These are phyloP conservation scores for Murina feae DNA, from an alignment of 2,113 vertebrate species.

Conservation along the genomic window DNA sequence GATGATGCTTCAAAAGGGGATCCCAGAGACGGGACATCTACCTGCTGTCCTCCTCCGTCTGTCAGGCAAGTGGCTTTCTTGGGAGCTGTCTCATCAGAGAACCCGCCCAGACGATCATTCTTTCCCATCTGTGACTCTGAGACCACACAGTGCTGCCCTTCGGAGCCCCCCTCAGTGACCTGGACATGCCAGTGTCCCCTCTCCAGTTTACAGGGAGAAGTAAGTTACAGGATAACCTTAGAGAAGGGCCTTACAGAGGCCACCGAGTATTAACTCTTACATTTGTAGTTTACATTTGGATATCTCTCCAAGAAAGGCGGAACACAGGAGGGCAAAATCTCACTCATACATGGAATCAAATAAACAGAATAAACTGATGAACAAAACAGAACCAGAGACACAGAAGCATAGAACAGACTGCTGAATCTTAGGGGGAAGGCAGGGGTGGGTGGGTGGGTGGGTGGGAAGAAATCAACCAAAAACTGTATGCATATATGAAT, in stretches of 20 bases:
- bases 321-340: not conserved
- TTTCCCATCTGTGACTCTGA: not conserved
- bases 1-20: not conserved
- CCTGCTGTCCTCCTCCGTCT: no score
- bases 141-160: not conserved
- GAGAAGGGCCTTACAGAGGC: not conserved
- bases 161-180: accelerated
- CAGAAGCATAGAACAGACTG: no score
- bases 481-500: no score
- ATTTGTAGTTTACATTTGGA: not conserved
- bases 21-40: accelerated
- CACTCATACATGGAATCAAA: no score
- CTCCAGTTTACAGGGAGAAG: not conserved
- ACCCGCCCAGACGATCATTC: not conserved
- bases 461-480: no score
- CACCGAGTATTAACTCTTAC: not conserved
- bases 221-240: not conserved
- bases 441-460: no score
- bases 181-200: accelerated
- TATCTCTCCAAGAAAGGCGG: not conserved
- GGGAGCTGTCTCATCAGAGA: not conserved
- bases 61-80: not conserved
- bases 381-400: no score
- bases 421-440: no score
- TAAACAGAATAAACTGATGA: no score